A percentile compares a stretch with the other conserved stretches of the same genome.
Conservation (phyloP, 2,888 invertebrate genomes). For the Acrocera orbiculus region DNA sequence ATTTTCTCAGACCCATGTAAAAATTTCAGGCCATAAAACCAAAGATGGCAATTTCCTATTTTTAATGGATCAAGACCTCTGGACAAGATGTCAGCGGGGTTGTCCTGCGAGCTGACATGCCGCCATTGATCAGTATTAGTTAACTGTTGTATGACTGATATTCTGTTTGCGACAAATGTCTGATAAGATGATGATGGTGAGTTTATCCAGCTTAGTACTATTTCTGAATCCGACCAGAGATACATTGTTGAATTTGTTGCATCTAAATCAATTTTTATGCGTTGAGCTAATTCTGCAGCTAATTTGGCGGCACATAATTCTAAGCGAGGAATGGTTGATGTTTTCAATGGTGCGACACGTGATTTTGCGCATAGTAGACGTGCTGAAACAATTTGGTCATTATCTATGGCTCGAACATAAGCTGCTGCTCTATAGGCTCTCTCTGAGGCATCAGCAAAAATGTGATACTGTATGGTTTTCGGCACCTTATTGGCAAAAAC, state of each 20-base stretch:
- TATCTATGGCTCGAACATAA: conserved; percentile 2
- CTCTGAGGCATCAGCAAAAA: conserved; percentile 5
- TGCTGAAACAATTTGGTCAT: conserved; percentile 5
- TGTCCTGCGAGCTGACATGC: conserved; percentile 9
- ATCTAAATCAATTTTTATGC: neutral
- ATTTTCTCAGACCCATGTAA: neutral
- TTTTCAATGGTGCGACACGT: conserved; percentile 10
- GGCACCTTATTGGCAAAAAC: neutral
- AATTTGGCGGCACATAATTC: conserved; percentile 11
- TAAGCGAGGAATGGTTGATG: conserved; percentile 13
- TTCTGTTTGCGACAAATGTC: conserved; percentile 10
- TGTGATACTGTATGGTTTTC: neutral
- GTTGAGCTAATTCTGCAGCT: neutral
- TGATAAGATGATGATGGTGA: conserved; percentile 4
- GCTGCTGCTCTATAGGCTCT: conserved; percentile 3
- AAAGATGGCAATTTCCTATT: too few relatives aligned
- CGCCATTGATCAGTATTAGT: conserved; percentile 5
- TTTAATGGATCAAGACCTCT: conserved; percentile 8
- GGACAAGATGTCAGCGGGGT: conserved; percentile 11
- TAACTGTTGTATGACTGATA: conserved; percentile 8
- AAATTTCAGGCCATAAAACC: conserved; percentile 11
- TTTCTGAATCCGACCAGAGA: conserved; percentile 3
- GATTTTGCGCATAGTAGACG: conserved; percentile 8
- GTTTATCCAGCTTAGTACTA: conserved; percentile 11
- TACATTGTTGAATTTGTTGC: neutral